Percentiles rank a stretch among this genome's conserved stretches.
These are phyloP conservation scores for Amaurobius ferox DNA, from an alignment of 2,888 invertebrate species.

Conservation along the genomic window DNA sequence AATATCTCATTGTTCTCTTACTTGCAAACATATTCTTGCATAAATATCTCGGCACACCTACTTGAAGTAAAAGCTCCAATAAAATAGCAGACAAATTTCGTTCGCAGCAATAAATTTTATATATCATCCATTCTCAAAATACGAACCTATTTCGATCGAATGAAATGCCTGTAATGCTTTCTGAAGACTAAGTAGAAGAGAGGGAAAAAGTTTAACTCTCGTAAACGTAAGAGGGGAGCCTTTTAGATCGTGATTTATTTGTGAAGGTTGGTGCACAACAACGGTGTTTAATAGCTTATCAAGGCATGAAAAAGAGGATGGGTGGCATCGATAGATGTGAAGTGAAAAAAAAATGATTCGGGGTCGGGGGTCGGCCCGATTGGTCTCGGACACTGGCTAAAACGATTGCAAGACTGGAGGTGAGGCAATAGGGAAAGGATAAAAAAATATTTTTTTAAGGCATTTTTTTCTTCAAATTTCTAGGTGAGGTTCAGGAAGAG, in stretches of 20 bases:
- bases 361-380: conserved; percentile 17
- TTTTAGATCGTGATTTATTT: conserved; percentile 33
- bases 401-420: neutral
- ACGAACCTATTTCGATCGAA: neutral
- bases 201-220: too few relatives aligned
- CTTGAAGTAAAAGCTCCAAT: too few relatives aligned
- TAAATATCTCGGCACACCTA: too few relatives aligned
- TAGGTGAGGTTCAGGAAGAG: neutral
- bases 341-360: neutral
- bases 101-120: too few relatives aligned
- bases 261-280: conserved; percentile 7
- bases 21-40: too few relatives aligned
- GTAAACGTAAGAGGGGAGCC: neutral
- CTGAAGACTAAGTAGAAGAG: too few relatives aligned
- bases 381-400: conserved; percentile 59
- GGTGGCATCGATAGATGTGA: neutral
- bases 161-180: neutral
- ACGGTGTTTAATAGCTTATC: neutral
- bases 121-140: too few relatives aligned
- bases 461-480: neutral
- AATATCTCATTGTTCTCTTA: too few relatives aligned
- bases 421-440: neutral
- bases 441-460: neutral
- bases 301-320: neutral
- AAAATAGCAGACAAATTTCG: too few relatives aligned